Evolutionary conservation across 2,113 vertebrate species (phyloP).

Genomic region (Clinocottus analis): DNA sequence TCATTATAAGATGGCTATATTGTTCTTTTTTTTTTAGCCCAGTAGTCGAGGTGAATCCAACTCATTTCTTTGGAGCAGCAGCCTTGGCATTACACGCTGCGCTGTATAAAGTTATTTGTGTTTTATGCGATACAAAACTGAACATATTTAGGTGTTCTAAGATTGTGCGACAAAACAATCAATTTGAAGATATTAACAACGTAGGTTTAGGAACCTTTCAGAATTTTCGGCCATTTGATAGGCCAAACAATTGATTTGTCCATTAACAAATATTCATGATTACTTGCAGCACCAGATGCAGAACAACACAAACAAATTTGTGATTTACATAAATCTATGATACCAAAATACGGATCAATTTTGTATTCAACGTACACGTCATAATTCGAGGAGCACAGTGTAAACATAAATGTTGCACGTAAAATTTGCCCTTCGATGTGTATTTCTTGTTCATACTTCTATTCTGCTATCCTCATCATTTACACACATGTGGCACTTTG

Average conservation of each 20-base stretch:
- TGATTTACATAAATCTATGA: neutral
- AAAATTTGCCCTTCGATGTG: neutral
- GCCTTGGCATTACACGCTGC: neutral
- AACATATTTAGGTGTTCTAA: neutral
- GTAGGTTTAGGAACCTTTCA: neutral
- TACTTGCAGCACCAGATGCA: neutral
- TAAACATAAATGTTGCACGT: neutral
- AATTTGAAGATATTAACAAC: neutral
- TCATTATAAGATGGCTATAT: no score
- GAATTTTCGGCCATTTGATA: neutral
- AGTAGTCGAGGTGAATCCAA: neutral
- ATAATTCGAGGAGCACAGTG: no score
- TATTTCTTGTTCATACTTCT: neutral
- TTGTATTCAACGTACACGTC: no score
- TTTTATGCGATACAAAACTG: neutral
- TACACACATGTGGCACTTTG: neutral
- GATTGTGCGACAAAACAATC: neutral
- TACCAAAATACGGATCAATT: neutral
- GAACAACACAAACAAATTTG: neutral
- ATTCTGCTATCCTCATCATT: neutral
- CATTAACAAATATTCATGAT: neutral
- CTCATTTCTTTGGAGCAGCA: neutral
- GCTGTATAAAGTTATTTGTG: neutral
- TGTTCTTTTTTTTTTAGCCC: neutral
- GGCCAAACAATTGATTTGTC: neutral